phyloP scores from a whole-genome alignment of 1,140 invertebrate species.

The Drosophila obscura region DNA sequence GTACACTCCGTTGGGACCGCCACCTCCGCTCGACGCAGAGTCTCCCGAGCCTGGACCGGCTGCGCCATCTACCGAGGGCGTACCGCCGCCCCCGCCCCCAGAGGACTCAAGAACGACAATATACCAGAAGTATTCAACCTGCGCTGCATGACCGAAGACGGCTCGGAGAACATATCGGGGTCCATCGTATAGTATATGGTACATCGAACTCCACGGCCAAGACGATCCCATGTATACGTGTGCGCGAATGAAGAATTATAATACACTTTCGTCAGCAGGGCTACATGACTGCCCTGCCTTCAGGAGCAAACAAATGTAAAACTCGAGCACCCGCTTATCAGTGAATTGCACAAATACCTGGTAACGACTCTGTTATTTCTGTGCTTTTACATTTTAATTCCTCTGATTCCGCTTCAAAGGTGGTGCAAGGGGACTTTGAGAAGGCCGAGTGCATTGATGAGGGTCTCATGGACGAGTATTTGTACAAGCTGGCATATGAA shows the following conservation, averaged over 20 bases:
- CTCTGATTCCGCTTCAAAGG: conserved; percentile 18
- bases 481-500: conserved; percentile 87
- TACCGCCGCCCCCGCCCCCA: conserved; percentile 84
- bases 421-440: conserved; percentile 90
- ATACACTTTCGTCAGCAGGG: no score
- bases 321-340: conserved; percentile 91
- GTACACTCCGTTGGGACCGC: conserved; percentile 87
- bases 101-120: conserved; percentile 91
- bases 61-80: conserved; percentile 70
- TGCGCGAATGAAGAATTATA: conserved; percentile 90
- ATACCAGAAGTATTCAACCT: conserved; percentile 91
- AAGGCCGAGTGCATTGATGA: conserved; percentile 88
- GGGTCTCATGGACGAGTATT: conserved; percentile 89
- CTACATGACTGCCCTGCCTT: no score
- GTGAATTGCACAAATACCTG: conserved; percentile 90
- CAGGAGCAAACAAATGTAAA: conserved; percentile 91
- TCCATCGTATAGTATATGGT: conserved; percentile 95
- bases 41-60: conserved; percentile 62
- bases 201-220: conserved; percentile 91
- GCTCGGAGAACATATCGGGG: conserved; percentile 91
- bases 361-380: conserved; percentile 83
- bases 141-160: conserved; percentile 88
- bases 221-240: conserved; percentile 90
- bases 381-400: neutral
- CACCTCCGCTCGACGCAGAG: conserved; percentile 40